Base-by-base conservation (phyloP, 2,797 vertebrate genomes). In the Phataginus tetradactyla region DNA sequence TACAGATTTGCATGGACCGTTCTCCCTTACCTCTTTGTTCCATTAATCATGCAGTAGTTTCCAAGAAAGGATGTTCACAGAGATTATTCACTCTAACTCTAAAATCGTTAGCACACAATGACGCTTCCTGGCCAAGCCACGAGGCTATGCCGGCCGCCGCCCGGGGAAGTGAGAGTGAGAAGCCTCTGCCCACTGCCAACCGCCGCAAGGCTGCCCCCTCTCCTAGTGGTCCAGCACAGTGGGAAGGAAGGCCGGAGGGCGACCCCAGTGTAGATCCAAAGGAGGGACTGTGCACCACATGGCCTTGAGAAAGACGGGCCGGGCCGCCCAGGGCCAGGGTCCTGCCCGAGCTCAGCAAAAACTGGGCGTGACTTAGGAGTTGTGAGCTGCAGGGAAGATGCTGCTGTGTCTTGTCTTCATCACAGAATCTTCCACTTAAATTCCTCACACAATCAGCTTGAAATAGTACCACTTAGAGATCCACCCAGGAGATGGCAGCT, bases 11-110 rank as follows among this genome's bases (percentile, higher is more conserved):
- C 80, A 94, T 91, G 84, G 85, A 87, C 93, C 81, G 55, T 39
- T 49, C 51, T 91, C 81, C 90, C 90, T 92, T 86, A 92, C 55
- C 34, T 74, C 64, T 96, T 94, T 86, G 74, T 59, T 80, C 89
- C 93, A 95, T 97, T 91, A 93, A 96, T 97, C 97, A 97, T 17
- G 17, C 4, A 91, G 91, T 94, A 23, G 61, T 96, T 97, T 97
- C 91, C 89, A 96, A 80, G 72, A 91, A 86, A 88, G 32, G 63
- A 61, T 74, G 29, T 42, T 87, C 86, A 53, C n/a, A 15, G 79
- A 88, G 79, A 75, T 78, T 66, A 61, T 71, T 91, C 72, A 29
- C 68, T 63, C n/a, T 13, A 79, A 77, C 27, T 72, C 53, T 75
- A 4, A 68, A 94, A 69, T 66, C 90, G 66, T 84, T 79, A 78